Evolutionary conservation across 2,888 invertebrate genomes (phyloP).

Genomic region (Strigamia transsilvanica): DNA sequence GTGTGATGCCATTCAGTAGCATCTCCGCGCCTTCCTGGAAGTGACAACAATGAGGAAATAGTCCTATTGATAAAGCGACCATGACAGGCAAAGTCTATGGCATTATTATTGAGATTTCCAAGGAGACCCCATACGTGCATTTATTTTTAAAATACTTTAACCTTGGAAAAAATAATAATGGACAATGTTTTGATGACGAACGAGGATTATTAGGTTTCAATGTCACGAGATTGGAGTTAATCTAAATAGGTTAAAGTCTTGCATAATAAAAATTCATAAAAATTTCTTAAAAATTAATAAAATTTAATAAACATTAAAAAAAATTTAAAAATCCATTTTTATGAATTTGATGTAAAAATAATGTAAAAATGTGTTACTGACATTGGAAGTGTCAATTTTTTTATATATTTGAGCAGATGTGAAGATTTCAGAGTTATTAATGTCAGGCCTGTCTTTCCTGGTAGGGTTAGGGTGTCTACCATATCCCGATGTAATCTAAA

Average conservation of each 20-base stretch:
- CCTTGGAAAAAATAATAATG: slow-evolving; percentile 14
- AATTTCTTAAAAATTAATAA: no score
- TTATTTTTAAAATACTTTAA: neutral
- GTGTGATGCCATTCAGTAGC: slow-evolving; percentile 39
- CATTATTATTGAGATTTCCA: slow-evolving; percentile 38
- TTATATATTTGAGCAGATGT: neutral
- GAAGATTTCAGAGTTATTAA: neutral
- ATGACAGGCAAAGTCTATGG: slow-evolving; percentile 15
- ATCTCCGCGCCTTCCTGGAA: slow-evolving; percentile 27
- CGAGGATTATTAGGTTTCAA: slow-evolving; percentile 11
- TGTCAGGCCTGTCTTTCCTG: no score
- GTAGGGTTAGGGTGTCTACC: neutral
- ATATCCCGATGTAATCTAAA: neutral
- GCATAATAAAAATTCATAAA: neutral
- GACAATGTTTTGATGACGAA: slow-evolving; percentile 13
- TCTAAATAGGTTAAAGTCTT: neutral
- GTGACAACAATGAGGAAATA: slow-evolving; percentile 48
- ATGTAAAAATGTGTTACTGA: neutral
- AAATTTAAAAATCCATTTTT: no score
- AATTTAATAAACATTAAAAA: no score
- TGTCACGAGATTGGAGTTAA: neutral
- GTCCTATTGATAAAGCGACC: slow-evolving; percentile 31
- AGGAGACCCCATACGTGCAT: neutral
- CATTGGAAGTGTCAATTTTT: neutral
- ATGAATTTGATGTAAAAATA: neutral